Conservation (phyloP, 2,113 vertebrate genomes). For the Crotalus viridis region DNA sequence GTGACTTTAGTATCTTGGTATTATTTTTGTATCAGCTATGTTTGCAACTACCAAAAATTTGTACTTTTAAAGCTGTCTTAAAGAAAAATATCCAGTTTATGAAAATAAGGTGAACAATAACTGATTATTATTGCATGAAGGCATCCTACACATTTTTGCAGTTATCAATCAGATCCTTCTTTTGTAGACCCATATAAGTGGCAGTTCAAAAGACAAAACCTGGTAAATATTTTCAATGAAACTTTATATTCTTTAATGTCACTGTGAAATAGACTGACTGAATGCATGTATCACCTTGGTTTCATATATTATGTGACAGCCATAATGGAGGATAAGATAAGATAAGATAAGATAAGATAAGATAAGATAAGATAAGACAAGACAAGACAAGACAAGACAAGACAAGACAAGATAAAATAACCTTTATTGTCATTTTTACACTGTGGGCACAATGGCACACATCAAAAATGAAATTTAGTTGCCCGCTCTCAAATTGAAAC, state of each 20-base stretch:
- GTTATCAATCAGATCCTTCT: slow-evolving; percentile 31
- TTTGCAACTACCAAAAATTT: background rate
- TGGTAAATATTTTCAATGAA: background rate
- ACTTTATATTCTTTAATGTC: background rate
- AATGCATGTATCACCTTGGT: background rate
- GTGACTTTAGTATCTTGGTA: background rate
- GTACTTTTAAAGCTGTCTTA: slow-evolving; percentile 14
- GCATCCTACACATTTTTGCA: slow-evolving; percentile 34
- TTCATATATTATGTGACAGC: background rate
- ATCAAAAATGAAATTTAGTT: too few relatives aligned
- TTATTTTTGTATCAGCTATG: slow-evolving; percentile 7
- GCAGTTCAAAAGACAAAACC: background rate
- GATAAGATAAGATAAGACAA: too few relatives aligned
- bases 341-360: too few relatives aligned
- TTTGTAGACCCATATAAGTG: background rate
- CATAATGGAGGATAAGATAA: background rate
- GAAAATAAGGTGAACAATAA: slow-evolving; percentile 16
- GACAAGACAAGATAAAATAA: too few relatives aligned
- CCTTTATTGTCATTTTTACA: too few relatives aligned
- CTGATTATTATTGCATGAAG: slow-evolving; percentile 43
- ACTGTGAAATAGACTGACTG: background rate
- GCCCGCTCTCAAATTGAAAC: too few relatives aligned
- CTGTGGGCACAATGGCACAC: too few relatives aligned
- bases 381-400: too few relatives aligned
- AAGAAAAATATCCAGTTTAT: slow-evolving; percentile 16